phyloP scores from a whole-genome alignment of 2,797 vertebrate species.

The Neomorphus geoffroyi region DNA sequence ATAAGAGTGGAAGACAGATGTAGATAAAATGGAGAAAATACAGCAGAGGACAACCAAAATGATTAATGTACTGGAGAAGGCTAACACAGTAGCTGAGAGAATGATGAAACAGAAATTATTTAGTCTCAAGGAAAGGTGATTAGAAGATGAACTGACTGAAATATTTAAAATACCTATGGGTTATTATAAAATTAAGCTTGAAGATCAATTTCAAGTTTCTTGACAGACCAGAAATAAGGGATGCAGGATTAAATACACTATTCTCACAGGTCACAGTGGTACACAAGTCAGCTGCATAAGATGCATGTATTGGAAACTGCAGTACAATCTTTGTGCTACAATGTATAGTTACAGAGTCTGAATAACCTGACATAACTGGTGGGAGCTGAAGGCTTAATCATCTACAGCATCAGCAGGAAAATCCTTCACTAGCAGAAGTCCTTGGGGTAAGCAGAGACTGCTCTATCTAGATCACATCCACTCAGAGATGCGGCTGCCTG shows the following conservation, averaged over 20 bases:
- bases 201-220: slow-evolving; percentile 45
- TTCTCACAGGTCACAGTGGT: not conserved
- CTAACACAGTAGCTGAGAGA: slow-evolving; percentile 40
- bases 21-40: slow-evolving; percentile 55
- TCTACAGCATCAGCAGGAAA: not conserved
- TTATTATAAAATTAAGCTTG: slow-evolving; percentile 62
- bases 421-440: not conserved
- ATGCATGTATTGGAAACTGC: not conserved
- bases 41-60: slow-evolving; percentile 49
- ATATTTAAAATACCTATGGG: slow-evolving; percentile 64
- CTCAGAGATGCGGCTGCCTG: not conserved
- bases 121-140: slow-evolving; percentile 67
- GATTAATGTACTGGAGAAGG: slow-evolving; percentile 49
- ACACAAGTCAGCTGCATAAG: not conserved
- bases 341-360: accelerated
- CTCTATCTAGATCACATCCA: not conserved
- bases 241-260: slow-evolving; percentile 22
- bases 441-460: not conserved
- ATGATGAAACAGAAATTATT: slow-evolving; percentile 70
- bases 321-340: not conserved
- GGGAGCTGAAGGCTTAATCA: not conserved
- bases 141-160: slow-evolving; percentile 66
- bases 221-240: slow-evolving; percentile 41
- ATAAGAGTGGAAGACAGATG: slow-evolving; percentile 40
- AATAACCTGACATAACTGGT: not conserved